Evolutionary conservation across 2,888 invertebrate species (phyloP).

Genomic region (Diarsia rubi): DNA sequence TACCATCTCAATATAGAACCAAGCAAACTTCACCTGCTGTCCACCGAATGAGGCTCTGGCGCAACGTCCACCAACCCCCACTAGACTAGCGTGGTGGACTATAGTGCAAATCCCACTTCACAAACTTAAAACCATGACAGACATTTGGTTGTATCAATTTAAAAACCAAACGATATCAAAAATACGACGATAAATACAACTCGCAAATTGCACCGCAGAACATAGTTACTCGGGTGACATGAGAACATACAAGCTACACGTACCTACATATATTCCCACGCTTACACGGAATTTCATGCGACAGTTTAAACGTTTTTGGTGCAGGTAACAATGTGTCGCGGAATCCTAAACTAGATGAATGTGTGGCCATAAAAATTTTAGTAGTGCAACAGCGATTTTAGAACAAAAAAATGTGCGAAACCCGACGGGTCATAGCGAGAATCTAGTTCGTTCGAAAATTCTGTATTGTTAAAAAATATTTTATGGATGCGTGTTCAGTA

Average conservation of each 20-base stretch:
- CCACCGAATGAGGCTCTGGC: no score
- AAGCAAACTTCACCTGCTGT: no score
- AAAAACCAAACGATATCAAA: slow-evolving; percentile 7
- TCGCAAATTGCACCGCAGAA: slow-evolving; percentile 36
- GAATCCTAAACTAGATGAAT: slow-evolving; percentile 59
- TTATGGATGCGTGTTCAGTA: slow-evolving; percentile 21
- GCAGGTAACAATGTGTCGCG: slow-evolving; percentile 56
- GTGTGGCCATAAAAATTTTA: slow-evolving; percentile 43
- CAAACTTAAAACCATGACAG: neutral
- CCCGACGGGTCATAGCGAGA: slow-evolving; percentile 10
- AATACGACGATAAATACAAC: no score
- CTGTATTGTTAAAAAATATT: slow-evolving; percentile 38
- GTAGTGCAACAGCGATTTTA: slow-evolving; percentile 28
- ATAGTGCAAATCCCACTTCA: no score
- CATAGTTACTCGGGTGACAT: slow-evolving; percentile 26
- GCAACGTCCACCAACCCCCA: no score
- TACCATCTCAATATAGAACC: no score
- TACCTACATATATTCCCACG: slow-evolving; percentile 32
- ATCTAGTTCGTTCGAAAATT: slow-evolving; percentile 39
- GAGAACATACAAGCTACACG: neutral
- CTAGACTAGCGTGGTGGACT: no score
- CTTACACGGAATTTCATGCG: slow-evolving; percentile 45
- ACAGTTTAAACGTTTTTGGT: slow-evolving; percentile 60
- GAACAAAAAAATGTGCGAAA: neutral
- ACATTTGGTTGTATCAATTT: neutral